A percentile compares a stretch with the other conserved stretches of the same genome.
These are phyloP conservation scores for Danaus plexippus DNA, from an alignment of 1,140 invertebrate genomes.

Conservation along the genomic window DNA sequence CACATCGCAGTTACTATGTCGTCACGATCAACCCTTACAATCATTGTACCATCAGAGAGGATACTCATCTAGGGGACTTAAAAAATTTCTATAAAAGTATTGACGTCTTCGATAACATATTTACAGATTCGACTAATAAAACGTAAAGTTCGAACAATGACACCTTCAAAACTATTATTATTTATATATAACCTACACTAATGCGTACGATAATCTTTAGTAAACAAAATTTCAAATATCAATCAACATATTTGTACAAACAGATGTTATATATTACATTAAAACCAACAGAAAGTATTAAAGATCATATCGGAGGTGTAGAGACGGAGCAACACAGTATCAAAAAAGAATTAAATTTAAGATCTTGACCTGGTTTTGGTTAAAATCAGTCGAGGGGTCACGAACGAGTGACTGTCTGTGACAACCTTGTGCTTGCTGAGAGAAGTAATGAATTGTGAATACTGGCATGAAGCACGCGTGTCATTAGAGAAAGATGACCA, in stretches of 20 bases:
- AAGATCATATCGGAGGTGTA: slow-evolving; percentile 21
- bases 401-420: slow-evolving; percentile 62
- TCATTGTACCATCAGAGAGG: neutral
- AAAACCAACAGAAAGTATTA: too few species aligned
- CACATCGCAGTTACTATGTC: neutral
- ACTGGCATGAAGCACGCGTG: slow-evolving; percentile 21
- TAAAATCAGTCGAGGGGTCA: slow-evolving; percentile 67
- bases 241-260: too few species aligned
- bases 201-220: too few species aligned
- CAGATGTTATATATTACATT: too few species aligned
- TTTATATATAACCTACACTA: too few species aligned
- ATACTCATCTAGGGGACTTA: too few species aligned
- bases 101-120: too few species aligned
- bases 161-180: too few species aligned
- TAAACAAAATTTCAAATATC: too few species aligned
- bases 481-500: neutral
- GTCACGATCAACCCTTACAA: slow-evolving; percentile 1
- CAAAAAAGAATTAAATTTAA: slow-evolving; percentile 60
- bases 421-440: slow-evolving; percentile 55
- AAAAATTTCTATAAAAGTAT: too few species aligned
- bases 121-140: too few species aligned
- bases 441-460: slow-evolving; percentile 39
- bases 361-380: slow-evolving; percentile 65
- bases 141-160: too few species aligned
- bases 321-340: slow-evolving; percentile 40